These are phyloP conservation scores for Protonemura montana DNA, from an alignment of 2,888 invertebrate species.

Conservation along the genomic window DNA sequence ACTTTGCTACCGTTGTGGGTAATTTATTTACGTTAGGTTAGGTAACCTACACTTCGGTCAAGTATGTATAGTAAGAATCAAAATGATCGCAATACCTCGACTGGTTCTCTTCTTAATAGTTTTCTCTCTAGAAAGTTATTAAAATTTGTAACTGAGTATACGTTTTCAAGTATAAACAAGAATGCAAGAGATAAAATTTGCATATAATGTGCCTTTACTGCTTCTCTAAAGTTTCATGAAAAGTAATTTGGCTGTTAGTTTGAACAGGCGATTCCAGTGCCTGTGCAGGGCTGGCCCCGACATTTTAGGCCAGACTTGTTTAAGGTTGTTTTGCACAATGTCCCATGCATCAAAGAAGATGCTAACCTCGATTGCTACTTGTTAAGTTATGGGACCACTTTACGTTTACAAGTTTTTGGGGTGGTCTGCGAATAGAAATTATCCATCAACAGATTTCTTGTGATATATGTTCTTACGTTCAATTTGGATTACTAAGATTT, in stretches of 20 bases:
- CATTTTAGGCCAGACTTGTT: not conserved
- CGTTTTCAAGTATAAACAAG: conserved; percentile 32
- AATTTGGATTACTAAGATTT: no score
- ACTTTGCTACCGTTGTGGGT: not conserved
- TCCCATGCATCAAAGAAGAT: not conserved
- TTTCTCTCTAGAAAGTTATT: not conserved
- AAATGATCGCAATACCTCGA: not conserved
- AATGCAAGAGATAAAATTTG: conserved; percentile 39
- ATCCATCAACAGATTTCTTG: no score
- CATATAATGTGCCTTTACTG: conserved; percentile 35
- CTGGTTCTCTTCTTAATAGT: not conserved
- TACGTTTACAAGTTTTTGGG: not conserved
- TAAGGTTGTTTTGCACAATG: not conserved
- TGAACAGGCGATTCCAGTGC: not conserved
- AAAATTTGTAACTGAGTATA: conserved; percentile 20
- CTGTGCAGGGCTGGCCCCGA: not conserved
- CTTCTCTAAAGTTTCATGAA: conserved; percentile 16
- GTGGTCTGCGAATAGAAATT: not conserved
- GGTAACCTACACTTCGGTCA: not conserved
- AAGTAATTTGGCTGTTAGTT: conserved; percentile 31
- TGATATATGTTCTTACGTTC: no score
- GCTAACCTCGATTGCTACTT: not conserved
- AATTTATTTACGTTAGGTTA: not conserved
- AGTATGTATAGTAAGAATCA: not conserved
- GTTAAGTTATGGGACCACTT: not conserved